These are phyloP conservation scores for Proteles cristata DNA, from an alignment of 2,113 vertebrate genomes.

Conservation along the genomic window DNA sequence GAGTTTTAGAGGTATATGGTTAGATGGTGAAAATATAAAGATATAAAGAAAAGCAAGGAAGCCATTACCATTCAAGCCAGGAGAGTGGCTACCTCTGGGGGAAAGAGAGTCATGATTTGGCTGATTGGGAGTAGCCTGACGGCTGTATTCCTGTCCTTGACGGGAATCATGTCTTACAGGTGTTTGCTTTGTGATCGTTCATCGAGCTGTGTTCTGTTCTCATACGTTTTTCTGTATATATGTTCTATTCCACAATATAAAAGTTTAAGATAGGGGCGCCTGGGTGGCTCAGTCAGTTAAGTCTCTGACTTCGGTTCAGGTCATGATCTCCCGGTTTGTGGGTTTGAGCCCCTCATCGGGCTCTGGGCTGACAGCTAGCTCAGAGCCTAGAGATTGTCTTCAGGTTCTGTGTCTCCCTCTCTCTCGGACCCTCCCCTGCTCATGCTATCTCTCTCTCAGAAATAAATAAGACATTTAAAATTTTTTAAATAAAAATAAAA, in stretches of 20 bases:
- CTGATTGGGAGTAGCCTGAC: too few species aligned
- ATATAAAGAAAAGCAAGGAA: not conserved
- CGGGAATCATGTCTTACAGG: not conserved
- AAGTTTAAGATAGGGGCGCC: not conserved
- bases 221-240: not conserved
- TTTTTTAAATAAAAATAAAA: too few species aligned
- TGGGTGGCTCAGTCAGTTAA: too few species aligned
- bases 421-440: too few species aligned
- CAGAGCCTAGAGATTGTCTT: too few species aligned
- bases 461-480: too few species aligned
- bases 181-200: not conserved
- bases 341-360: too few species aligned
- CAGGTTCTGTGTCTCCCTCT: too few species aligned
- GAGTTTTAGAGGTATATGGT: not conserved
- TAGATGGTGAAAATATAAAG: not conserved
- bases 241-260: not conserved
- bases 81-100: not conserved
- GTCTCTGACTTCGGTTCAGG: too few species aligned
- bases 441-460: too few species aligned
- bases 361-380: too few species aligned
- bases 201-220: not conserved
- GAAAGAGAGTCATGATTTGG: not conserved
- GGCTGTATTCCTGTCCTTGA: not conserved
- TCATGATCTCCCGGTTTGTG: too few species aligned
- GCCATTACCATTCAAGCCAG: not conserved